These are phyloP conservation scores for Columba livia DNA, from an alignment of 2,113 vertebrate species.

Conservation along the genomic window DNA sequence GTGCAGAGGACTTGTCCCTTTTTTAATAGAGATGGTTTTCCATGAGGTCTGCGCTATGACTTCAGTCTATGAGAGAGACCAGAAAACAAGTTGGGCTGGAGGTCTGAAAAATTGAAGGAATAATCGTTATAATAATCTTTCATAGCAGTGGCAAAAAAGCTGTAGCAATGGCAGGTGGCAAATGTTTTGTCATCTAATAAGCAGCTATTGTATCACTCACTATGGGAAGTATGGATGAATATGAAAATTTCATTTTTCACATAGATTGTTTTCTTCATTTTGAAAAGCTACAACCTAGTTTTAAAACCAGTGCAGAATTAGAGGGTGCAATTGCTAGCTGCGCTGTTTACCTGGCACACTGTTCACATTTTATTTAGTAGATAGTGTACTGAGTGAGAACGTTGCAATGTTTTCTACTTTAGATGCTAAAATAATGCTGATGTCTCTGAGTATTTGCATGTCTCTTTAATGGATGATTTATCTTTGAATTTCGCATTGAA, in stretches of 20 bases:
- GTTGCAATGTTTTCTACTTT: background rate
- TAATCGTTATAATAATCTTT: accelerated
- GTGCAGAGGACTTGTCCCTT: background rate
- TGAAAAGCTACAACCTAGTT: background rate
- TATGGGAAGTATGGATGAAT: background rate
- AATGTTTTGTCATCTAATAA: background rate
- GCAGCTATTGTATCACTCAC: background rate
- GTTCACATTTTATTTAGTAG: background rate
- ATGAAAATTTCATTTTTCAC: background rate
- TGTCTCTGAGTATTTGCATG: background rate
- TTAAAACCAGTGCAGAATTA: background rate
- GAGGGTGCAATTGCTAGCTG: background rate
- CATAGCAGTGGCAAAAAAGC: background rate
- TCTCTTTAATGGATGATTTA: background rate
- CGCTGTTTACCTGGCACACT: background rate
- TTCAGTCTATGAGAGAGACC: background rate
- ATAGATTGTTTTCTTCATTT: background rate
- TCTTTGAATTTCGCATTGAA: constrained; percentile 18
- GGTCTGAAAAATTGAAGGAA: background rate
- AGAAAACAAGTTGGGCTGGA: background rate
- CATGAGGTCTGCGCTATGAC: background rate
- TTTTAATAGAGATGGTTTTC: background rate
- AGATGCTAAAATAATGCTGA: background rate
- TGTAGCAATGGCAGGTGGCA: background rate
- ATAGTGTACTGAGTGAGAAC: background rate